Conservation (phyloP, 2,888 invertebrate genomes). For the Dasysyrphus tricinctus region DNA sequence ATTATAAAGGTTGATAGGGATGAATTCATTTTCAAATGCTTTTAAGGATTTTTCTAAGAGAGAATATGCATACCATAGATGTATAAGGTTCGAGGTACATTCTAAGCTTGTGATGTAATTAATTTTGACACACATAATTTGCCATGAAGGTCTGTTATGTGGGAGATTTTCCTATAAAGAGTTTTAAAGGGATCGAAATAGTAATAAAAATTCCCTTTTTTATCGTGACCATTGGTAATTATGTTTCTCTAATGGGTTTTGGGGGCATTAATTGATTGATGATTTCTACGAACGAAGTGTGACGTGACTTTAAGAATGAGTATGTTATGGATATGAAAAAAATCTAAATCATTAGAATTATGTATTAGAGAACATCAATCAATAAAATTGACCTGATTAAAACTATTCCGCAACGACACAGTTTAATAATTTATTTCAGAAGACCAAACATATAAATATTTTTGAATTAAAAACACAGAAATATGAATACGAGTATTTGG, state of each 20-base stretch:
- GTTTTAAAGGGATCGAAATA: neutral
- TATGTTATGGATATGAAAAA: too few relatives aligned
- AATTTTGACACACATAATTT: neutral
- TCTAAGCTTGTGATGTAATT: neutral
- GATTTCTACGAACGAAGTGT: neutral
- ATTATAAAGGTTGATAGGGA: neutral
- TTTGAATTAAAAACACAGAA: too few relatives aligned
- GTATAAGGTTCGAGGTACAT: neutral
- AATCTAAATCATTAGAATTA: too few relatives aligned
- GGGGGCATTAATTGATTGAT: neutral
- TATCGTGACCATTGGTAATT: neutral
- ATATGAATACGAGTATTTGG: too few relatives aligned
- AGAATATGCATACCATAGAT: too few relatives aligned
- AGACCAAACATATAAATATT: too few relatives aligned
- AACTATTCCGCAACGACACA: too few relatives aligned
- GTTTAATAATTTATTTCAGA: too few relatives aligned
- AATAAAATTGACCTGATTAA: too few relatives aligned
- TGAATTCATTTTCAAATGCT: slow-evolving; percentile 1
- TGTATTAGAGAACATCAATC: too few relatives aligned
- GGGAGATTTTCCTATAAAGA: neutral
- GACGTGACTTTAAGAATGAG: neutral
- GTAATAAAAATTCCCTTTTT: neutral
- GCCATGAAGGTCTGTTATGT: neutral
- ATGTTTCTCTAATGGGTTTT: neutral
- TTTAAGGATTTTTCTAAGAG: neutral